Conservation (phyloP, 1,140 invertebrate genomes). For the Homarus americanus region DNA sequence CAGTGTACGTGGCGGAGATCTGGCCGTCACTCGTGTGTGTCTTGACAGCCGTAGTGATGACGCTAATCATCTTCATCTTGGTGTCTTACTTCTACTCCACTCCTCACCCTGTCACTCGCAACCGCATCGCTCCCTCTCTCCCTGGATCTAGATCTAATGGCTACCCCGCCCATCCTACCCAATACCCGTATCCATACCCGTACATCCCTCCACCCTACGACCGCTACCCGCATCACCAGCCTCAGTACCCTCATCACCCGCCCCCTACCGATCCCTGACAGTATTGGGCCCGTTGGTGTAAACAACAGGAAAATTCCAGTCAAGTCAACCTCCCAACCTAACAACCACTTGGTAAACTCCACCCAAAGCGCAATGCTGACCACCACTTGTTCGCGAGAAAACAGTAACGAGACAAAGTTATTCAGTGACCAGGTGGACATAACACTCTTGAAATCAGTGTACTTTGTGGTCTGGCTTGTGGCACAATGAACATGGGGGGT, state of each 20-base stretch:
- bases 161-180: constrained; percentile 9
- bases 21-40: constrained; percentile 64
- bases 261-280: constrained; percentile 43
- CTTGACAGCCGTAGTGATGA: constrained; percentile 52
- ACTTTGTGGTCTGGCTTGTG: no score
- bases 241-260: background rate
- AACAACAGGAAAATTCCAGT: background rate
- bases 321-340: no score
- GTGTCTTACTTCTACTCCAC: constrained; percentile 50
- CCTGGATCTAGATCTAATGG: background rate
- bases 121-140: constrained; percentile 20
- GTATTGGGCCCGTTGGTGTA: constrained; percentile 44
- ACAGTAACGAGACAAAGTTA: no score
- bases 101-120: constrained; percentile 38
- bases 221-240: constrained; percentile 27
- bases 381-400: no score
- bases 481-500: no score
- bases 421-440: no score
- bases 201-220: constrained; percentile 46
- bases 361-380: no score
- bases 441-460: no score
- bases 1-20: constrained; percentile 56
- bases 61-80: constrained; percentile 41
- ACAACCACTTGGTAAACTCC: no score
- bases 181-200: constrained; percentile 42